Base-by-base conservation (phyloP, 2,888 invertebrate genomes). In the Chrysomela aeneicollis region DNA sequence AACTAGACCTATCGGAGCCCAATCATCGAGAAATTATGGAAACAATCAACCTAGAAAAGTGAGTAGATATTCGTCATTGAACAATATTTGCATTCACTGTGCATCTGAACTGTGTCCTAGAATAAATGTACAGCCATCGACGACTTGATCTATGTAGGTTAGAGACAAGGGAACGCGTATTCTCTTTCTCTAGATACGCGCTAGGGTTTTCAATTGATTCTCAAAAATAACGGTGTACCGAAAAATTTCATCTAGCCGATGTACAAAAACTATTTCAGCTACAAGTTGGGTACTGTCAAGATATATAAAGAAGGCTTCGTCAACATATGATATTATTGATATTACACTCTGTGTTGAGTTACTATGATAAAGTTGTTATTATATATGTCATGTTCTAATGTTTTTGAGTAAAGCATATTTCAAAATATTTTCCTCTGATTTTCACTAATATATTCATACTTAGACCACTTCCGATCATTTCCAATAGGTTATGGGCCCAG, bases 121-220 rank as follows among this genome's bases (percentile, higher is more conserved):
- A 66, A 66, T 42, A 42, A 42, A 42, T 42, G 42, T 15, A 42
- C 21, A 15, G n/a, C 21, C 58, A 47, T 22, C 46, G 30, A 4
- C 52, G 47, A 61, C 54, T 46, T 30, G 61, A 61, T 53, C 53
- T 42, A 42, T 42, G 42, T 61, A 53, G 61, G 61, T 30, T 61
- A 61, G 51, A 50, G 50, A 35, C 15, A 21, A 22, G 42, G 18
- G 37, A 26, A 61, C 53, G 46, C 61, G 54, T 61, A 49, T 54
- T 54, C 35, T 49, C 50, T 30, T 26, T 46, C 35, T 50, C 54
- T 30, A 47, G 37, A 55, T 49, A 60, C 55, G 59, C 59, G 54
- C 46, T 61, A 32, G 53, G 63, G 55, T 59, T 61, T 63, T 61
- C 64, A 64, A 67, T 67, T 67, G 63, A 55, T 42, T n/a, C 42